Base-by-base conservation (phyloP, 2,888 invertebrate species). In the Zaprionus bogoriensis region DNA sequence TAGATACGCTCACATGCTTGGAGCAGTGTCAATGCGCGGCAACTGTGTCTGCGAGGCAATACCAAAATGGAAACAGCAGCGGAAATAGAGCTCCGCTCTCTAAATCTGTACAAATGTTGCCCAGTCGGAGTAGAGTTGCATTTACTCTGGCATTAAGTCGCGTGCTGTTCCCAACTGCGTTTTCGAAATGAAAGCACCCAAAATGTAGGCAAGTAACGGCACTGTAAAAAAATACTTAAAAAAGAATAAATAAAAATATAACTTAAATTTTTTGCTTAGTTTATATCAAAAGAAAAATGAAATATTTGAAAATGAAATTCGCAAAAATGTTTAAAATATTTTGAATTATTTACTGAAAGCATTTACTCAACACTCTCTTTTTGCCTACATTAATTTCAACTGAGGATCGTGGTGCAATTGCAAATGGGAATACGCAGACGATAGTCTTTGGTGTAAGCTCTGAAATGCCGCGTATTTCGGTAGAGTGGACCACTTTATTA, bases 401-500 rank as follows among this genome's bases (percentile, higher is more conserved):
- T n/a, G n/a, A n/a, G n/a, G n/a, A n/a, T n/a, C n/a, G n/a, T n/a
- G n/a, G n/a, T n/a, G n/a, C n/a, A n/a, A n/a, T n/a, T n/a, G n/a
- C n/a, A n/a, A n/a, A n/a, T n/a, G n/a, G n/a, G n/a, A n/a, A n/a
- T n/a, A n/a, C n/a, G 32, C 32, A 36, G 32, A 7, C 7, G 32
- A 6, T n/a, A n/a, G 14, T 9, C 32, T 14, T 4, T n/a, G 14
- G 17, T 36, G 3, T 36, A 52, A 62, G 42, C 17, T n/a, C 52
- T 47, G 38, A 63, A 71, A 64, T 55, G 52, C 58, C 36, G 52
- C 61, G 44, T 46, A 59, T 66, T 57, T 60, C 58, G 59, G 52
- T 50, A 46, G 47, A 71, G 64, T 59, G 64, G 45, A 74, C 48
- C 78, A 71, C 82, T 78, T 77, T 77, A 78, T 77, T 74, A 70